A percentile compares a stretch with the other conserved stretches of the same genome.
Evolutionary conservation across 2,888 invertebrate genomes (phyloP).

Genomic region (Acleris literana): DNA sequence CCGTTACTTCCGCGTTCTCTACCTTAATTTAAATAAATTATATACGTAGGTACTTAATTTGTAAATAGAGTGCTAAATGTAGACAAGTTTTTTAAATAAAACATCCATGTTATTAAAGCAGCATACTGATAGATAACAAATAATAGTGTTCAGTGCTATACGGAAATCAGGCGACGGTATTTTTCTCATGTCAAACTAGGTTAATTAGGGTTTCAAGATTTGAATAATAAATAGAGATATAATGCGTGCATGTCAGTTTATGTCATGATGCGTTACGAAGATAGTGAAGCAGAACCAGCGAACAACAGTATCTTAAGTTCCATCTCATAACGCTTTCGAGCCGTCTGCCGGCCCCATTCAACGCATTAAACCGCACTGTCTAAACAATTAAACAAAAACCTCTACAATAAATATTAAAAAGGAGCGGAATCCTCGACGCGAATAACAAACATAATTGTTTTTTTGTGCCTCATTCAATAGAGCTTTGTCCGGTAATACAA

Average conservation of each 20-base stretch:
- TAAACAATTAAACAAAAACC: conserved; percentile 64
- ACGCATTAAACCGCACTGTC: conserved; percentile 50
- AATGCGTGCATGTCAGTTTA: conserved; percentile 10
- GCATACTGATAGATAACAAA: too few species aligned
- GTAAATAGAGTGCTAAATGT: too few species aligned
- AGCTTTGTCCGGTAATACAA: conserved; percentile 71
- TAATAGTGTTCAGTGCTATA: too few species aligned
- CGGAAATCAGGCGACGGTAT: not conserved
- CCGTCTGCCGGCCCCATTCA: conserved; percentile 19
- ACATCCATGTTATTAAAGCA: too few species aligned
- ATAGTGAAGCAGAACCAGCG: conserved; percentile 17
- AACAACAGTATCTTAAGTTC: conserved; percentile 53
- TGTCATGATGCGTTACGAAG: conserved; percentile 30
- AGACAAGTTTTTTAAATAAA: too few species aligned
- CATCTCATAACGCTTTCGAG: conserved; percentile 50
- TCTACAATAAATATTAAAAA: conserved; percentile 64
- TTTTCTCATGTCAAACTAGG: conserved; percentile 19
- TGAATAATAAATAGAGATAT: conserved; percentile 23
- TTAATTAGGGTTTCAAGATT: conserved; percentile 22
- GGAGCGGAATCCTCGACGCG: conserved; percentile 66
- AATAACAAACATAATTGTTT: conserved; percentile 82
- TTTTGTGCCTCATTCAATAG: conserved; percentile 76
- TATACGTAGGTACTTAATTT: too few species aligned
- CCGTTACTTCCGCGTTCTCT: conserved; percentile 21
- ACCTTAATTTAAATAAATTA: too few species aligned